Evolutionary conservation across 64 coral and sea anemone genomes (phyloP).

Genomic region (Porites lutea): DNA sequence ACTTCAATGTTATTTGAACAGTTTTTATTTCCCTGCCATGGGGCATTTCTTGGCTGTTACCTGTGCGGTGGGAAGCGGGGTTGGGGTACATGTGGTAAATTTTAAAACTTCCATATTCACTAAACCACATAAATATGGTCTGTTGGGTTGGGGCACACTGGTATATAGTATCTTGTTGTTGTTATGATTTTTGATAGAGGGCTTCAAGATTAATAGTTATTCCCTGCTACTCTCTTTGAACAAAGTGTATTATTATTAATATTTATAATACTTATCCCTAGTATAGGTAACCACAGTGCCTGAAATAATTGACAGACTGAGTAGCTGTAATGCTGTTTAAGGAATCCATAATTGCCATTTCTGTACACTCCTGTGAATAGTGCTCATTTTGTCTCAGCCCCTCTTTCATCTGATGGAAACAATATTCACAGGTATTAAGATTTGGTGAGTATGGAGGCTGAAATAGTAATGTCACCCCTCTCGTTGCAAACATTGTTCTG

Average conservation of each 20-base stretch:
- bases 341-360: constrained; percentile 60
- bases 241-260: background rate
- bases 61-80: no score
- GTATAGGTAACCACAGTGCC: constrained; percentile 34
- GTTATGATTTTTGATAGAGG: no score
- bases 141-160: no score
- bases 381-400: constrained; percentile 35
- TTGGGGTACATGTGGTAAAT: no score
- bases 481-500: constrained; percentile 28
- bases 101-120: no score
- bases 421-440: constrained; percentile 62
- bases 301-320: constrained; percentile 50
- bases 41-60: no score
- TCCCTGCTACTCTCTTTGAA: no score
- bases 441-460: constrained; percentile 63
- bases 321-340: constrained; percentile 43
- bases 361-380: constrained; percentile 51
- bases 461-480: constrained; percentile 39
- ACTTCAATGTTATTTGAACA: no score
- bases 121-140: no score
- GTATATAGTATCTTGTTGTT: no score
- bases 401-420: constrained; percentile 67
- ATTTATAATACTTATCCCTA: background rate
- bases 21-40: no score
- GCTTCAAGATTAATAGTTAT: no score